Evolutionary conservation across 2,888 invertebrate genomes (phyloP), one percentile per base, ranked within the genome.

Genomic region (Sarcophaga variegata): DNA sequence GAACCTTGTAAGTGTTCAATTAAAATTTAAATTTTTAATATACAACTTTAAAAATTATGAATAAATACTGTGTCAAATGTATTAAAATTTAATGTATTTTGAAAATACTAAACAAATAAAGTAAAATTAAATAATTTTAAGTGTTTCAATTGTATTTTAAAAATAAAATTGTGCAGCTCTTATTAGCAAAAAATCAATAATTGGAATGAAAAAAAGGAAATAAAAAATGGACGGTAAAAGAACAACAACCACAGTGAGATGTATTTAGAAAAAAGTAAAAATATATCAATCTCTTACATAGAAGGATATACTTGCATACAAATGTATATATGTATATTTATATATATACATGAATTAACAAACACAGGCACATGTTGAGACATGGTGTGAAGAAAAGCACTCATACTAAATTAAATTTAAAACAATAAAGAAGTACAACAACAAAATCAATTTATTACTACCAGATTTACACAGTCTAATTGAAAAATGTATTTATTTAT

Each of bases 11-110:
- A 90, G 89, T 89, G 82, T 66, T 64, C 17, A 49, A 72, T 49
- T 75, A 82, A 88, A 88, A 96, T 94, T 93, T 96, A 96, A 94
- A 96, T 97, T 94, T 96, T 96, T 90, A 95, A 96, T 94, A 94
- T 96, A 94, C 92, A 91, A 85, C 64, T 20, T 25, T 92, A 91
- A 75, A 79, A 80, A 71, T 71, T 76, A 49, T 59, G 70, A 69
- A 59, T 37, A n/a, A 77, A 54, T 17, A 25, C 11, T 75, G 12
- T 37, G 27, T 67, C n/a, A 75, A 20, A 25, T 14, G 2, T 17
- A 54, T 54, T 54, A 17, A 76, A 12, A 45, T 49, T 49, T 17
- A 12, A 69, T 14, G 22, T 11, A 17, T 17, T 22, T 25, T 25
- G 47, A 20, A 10, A 74, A 71, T 63, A 6, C 25, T 62, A 27